phyloP scores from a whole-genome alignment of 30 jellyfish, hydroid and myxozoan genomes.

The Nemopilema nomurai region DNA sequence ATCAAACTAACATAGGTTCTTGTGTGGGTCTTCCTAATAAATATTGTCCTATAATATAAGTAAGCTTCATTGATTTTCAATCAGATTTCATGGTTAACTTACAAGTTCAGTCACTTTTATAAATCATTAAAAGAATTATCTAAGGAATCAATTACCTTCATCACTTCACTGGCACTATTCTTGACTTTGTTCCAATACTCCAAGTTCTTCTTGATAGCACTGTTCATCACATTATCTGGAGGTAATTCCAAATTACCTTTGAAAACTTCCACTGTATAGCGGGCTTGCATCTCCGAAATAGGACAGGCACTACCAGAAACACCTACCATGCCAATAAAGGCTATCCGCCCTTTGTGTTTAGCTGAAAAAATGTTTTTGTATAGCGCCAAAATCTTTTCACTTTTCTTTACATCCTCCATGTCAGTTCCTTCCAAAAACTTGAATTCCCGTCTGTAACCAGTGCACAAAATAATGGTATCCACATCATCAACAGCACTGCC shows the following conservation, averaged over 20 bases:
- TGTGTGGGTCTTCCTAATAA: too few species aligned
- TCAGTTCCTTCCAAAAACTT: conserved; percentile 52
- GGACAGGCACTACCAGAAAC: conserved; percentile 66
- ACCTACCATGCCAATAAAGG: conserved; percentile 73
- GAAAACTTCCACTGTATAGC: conserved; percentile 83
- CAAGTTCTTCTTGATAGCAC: not conserved
- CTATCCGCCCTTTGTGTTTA: conserved; percentile 55
- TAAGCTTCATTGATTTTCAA: too few species aligned
- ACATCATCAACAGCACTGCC: conserved; percentile 56
- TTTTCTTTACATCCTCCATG: conserved; percentile 12
- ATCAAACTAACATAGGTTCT: too few species aligned
- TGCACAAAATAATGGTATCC: conserved; percentile 72
- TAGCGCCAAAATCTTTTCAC: conserved; percentile 64
- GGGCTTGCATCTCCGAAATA: conserved; percentile 83
- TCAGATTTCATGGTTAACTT: too few species aligned
- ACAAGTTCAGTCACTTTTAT: too few species aligned
- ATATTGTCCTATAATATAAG: too few species aligned
- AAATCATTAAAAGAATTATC: too few species aligned
- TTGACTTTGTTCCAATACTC: conserved; percentile 16
- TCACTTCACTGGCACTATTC: conserved; percentile 18
- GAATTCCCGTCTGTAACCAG: conserved; percentile 79
- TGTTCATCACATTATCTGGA: conserved; percentile 48
- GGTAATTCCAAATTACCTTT: conserved; percentile 69
- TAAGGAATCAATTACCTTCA: conserved; percentile 12
- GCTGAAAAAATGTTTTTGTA: conserved; percentile 71